These are phyloP conservation scores for Oostethus manadensis DNA, from an alignment of 2,113 vertebrate species.

Conservation along the genomic window DNA sequence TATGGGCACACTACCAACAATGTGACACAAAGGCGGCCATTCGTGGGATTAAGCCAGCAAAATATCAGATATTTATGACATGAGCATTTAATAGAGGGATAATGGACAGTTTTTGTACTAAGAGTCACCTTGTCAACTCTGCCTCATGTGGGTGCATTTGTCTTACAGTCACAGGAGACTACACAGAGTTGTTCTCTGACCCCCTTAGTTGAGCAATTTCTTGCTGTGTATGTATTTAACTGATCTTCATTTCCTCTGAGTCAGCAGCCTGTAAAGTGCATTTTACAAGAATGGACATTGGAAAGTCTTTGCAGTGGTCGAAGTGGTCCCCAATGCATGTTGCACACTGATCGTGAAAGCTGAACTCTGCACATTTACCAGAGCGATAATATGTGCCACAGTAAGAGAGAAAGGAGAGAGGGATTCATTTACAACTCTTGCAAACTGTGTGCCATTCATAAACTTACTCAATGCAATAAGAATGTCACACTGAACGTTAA, in stretches of 20 bases:
- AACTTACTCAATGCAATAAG: slow-evolving; percentile 15
- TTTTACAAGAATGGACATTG: slow-evolving; percentile 21
- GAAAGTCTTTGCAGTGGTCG: slow-evolving; percentile 32
- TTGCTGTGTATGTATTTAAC: slow-evolving; percentile 18
- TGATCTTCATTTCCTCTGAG: slow-evolving; percentile 33
- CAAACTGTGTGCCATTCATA: slow-evolving; percentile 46
- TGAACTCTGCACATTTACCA: slow-evolving; percentile 34
- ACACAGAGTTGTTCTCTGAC: slow-evolving; percentile 13
- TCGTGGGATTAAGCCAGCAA: neutral
- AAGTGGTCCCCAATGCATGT: slow-evolving; percentile 18
- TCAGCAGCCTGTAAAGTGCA: slow-evolving; percentile 20
- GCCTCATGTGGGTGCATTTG: neutral
- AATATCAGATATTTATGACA: too few species aligned
- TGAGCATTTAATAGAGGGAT: too few species aligned
- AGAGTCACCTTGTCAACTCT: neutral
- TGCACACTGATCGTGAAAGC: slow-evolving; percentile 37
- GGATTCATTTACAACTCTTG: slow-evolving; percentile 35
- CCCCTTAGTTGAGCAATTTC: slow-evolving; percentile 12
- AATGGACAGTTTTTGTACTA: too few species aligned
- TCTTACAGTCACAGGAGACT: slow-evolving; percentile 33
- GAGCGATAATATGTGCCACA: slow-evolving; percentile 9
- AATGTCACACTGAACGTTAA: slow-evolving; percentile 37
- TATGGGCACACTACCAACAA: neutral
- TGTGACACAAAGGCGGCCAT: neutral
- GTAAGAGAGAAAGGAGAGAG: slow-evolving; percentile 14